Evolutionary conservation across 1,140 invertebrate genomes (phyloP), one percentile per base, ranked within the genome.

Genomic region (Drosophila quadrilineata): DNA sequence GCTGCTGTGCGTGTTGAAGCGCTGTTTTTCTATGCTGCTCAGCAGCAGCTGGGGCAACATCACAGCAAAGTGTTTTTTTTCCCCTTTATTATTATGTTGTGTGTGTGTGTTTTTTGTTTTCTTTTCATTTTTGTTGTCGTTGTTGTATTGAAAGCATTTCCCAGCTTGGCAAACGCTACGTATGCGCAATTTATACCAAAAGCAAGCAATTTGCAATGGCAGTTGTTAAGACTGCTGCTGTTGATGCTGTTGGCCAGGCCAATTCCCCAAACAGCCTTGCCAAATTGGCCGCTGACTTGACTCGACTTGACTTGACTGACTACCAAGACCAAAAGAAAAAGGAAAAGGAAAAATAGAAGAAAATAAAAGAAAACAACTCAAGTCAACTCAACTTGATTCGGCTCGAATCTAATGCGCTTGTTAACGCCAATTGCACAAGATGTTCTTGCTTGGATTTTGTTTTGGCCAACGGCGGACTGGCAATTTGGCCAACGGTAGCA

Each of bases 401-500:
- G n/a, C n/a, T n/a, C 54, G 36, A 43, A 59, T 66, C 54, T 59
- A 66, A 59, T 82, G 77, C 77, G 77, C 77, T 82, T 82, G 77
- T 82, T 84, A 82, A 82, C 77, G 77, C 77, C 77, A 84, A 84
- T 72, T 79, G 75, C 59, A 62, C 70, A 54, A 59, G 64, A 66
- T 71, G 75, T 54, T 74, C 58, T n/a, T n/a, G n/a, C n/a, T n/a
- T n/a, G n/a, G n/a, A n/a, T n/a, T n/a, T n/a, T n/a, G n/a, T n/a
- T n/a, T n/a, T n/a, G n/a, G n/a, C n/a, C n/a, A n/a, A n/a, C n/a
- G 63, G 62, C 60, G 40, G 53, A 33, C 10, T 80, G 62, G 71
- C 75, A 80, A 80, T 80, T 80, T 82, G 77, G 77, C 79, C 79
- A 85, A 85, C 79, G 79, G 79, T 85, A 85, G 79, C 79, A 67